Evolutionary conservation across 2,113 vertebrate species (phyloP).

Genomic region (Prunella himalayana): DNA sequence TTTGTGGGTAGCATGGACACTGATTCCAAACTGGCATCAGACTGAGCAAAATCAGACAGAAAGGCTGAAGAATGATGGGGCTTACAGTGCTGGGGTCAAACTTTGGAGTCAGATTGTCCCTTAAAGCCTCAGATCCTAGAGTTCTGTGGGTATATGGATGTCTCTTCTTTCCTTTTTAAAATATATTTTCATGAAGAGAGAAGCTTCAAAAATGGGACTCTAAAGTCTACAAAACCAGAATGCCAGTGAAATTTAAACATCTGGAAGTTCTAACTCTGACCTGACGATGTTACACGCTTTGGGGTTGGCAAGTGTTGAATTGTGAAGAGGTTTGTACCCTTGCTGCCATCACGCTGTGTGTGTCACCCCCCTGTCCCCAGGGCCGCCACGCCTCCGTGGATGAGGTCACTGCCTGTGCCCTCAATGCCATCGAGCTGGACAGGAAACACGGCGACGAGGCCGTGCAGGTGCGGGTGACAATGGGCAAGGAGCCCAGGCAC

Average conservation of each 20-base stretch:
- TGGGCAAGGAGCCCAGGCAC: constrained; percentile 89
- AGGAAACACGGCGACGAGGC: constrained; percentile 80
- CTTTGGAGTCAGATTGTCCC: not conserved
- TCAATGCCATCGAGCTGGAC: constrained; percentile 84
- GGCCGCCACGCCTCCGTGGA: constrained; percentile 84
- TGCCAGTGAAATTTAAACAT: not conserved
- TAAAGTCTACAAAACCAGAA: not conserved
- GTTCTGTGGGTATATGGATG: not conserved
- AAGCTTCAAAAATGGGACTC: not conserved
- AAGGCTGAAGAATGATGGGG: not conserved
- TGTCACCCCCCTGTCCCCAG: constrained; percentile 41
- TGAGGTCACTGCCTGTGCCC: constrained; percentile 85
- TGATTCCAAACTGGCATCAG: not conserved
- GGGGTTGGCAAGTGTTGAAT: not conserved
- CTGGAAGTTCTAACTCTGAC: not conserved
- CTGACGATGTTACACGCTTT: accelerated
- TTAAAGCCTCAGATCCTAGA: not conserved
- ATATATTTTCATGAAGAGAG: not conserved
- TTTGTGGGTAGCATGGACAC: not conserved
- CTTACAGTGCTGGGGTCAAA: not conserved
- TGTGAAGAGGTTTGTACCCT: not conserved
- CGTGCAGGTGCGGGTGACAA: constrained; percentile 86
- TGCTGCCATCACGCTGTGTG: accelerated
- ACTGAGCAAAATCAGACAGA: not conserved
- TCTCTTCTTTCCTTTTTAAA: not conserved